Base-by-base conservation (phyloP, 53 echinoderm and acorn worm genomes). In the Paracentrotus lividus region DNA sequence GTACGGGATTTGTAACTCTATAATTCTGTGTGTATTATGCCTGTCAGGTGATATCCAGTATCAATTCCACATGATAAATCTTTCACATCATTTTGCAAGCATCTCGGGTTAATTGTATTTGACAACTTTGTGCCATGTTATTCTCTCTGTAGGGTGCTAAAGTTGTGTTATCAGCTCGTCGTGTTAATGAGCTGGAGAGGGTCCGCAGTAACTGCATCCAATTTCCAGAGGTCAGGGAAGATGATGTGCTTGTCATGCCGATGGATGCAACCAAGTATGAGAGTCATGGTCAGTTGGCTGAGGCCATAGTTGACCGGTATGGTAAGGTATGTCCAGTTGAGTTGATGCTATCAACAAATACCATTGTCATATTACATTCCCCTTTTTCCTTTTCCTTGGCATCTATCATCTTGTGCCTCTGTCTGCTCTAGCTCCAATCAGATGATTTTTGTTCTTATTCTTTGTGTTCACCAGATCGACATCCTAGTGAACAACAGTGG, bases 401-500 rank as follows among this genome's bases (percentile, higher is more conserved):
- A 8, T 61, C 26, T 29, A 29, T 27, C 31, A 8, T 64, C 31
- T n/a, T 7, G 5, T 29, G 27, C 31, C 31, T 64, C 27, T 27
- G 64, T 29, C 64, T 29, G 31, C 8, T 64, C 64, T 64, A n/a
- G n/a, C n/a, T n/a, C 26, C 5, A 64, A 8, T 29, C 0, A 60
- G 5, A n/a, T 60, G 3, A 64, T 64, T 27, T 64, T 12, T 16
- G 31, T 4, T 7, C 6, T 29, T 29, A 7, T 64, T 29, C 64
- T 64, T 9, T 64, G 8, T 29, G 31, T 8, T 10, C 31, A 53
- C 53, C 15, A 98, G 98, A 89, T 98, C 29, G 98, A 98, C 77
- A 93, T 98, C 56, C 88, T 98, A 40, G 93, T 98, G 32, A 98
- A 98, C 86, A 98, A 97, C 94, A 97, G 96, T 81, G 98, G 98